These are phyloP conservation scores for Hyposmocoma kahamanoa DNA, from an alignment of 1,140 invertebrate genomes.

Conservation along the genomic window DNA sequence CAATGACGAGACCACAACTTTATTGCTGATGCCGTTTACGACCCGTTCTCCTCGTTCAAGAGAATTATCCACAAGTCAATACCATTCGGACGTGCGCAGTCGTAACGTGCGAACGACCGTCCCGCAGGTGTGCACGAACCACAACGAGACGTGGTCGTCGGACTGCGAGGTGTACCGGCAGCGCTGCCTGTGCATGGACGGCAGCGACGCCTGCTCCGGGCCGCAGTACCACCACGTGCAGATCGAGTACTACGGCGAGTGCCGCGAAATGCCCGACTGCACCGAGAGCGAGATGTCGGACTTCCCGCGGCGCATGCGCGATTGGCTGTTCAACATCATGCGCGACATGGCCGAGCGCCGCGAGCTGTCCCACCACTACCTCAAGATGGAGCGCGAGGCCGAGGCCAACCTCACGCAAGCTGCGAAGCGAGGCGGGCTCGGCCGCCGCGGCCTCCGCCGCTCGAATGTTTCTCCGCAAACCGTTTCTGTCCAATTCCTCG, in stretches of 20 bases:
- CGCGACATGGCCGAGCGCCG: slow-evolving; percentile 92
- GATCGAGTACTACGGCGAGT: slow-evolving; percentile 93
- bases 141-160: slow-evolving; percentile 94
- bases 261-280: slow-evolving; percentile 86
- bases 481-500: too few relatives aligned
- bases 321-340: slow-evolving; percentile 98
- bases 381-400: slow-evolving; percentile 90
- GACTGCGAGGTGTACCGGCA: slow-evolving; percentile 95
- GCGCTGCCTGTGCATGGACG: slow-evolving; percentile 89
- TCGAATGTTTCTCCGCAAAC: too few relatives aligned
- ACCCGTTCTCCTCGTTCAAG: too few relatives aligned
- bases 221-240: slow-evolving; percentile 89
- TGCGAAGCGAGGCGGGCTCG: too few relatives aligned
- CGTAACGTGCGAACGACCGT: not conserved
- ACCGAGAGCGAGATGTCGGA: slow-evolving; percentile 89
- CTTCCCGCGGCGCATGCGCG: slow-evolving; percentile 94
- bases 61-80: too few relatives aligned
- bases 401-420: slow-evolving; percentile 88
- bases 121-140: slow-evolving; percentile 89
- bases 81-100: not conserved
- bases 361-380: slow-evolving; percentile 88
- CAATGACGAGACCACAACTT: too few relatives aligned
- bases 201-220: slow-evolving; percentile 81
- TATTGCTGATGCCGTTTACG: too few relatives aligned
- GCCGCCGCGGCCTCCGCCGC: too few relatives aligned